Evolutionary conservation across 2,113 vertebrate genomes (phyloP), one percentile per base, ranked within the genome.

Genomic region (Cariama cristata): DNA sequence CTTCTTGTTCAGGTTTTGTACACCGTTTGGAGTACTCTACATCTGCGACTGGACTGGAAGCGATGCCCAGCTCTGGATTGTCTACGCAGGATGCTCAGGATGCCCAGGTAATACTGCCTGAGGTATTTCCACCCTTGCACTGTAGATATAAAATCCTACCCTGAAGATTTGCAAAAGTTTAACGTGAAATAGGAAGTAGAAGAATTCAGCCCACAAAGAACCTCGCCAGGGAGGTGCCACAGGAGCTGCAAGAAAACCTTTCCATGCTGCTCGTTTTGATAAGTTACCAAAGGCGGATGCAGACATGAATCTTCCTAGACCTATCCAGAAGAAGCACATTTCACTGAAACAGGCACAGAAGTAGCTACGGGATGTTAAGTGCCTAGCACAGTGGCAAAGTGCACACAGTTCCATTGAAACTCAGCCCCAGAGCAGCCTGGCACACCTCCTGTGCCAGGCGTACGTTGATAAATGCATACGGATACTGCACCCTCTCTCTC

Each of bases 1-100:
- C 18, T 59, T 35, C 21, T 40, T 12, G 2, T 49, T 27, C 69
- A 62, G 35, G 33, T 60, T 71, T 77, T n/a, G 38, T 2, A 33
- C 26, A 8, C 12, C 2, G 0, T 5, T 53, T 3, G 2, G n/a
- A 67, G 32, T 11, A 19, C 4, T 12, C 58, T 12, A 35, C 10
- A 6, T 30, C 75, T 75, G 64, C 1, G 14, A 45, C 59, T 5
- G 11, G 27, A 16, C 26, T 53, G 24, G 58, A 60, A 55, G 20
- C 0, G 2, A 59, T 15, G 40, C 38, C 49, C 62, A 44, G 49
- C 75, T 59, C 88, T 38, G 68, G 19, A 26, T 1, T 26, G 6
- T 7, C 66, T 55, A n/a, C 35, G 27, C 19, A n/a, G 58, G 28
- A 49, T 27, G 22, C 49, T 27, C 8, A 40, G 50, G 56, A 8